Evolutionary conservation across 2,888 invertebrate species (phyloP).

Genomic region (Teinopalpus imperialis): DNA sequence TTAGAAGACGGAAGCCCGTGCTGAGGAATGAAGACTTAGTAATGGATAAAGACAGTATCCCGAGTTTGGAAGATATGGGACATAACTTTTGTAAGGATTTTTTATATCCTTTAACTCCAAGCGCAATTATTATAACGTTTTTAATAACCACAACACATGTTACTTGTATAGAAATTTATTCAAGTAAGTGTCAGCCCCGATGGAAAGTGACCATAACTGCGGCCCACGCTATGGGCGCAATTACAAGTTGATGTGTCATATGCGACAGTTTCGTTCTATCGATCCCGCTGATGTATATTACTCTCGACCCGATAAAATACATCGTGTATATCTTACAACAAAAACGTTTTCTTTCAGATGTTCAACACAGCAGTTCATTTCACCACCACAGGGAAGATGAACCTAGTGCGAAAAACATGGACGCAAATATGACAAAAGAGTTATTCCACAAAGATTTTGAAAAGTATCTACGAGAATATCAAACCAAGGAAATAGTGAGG

Average conservation of each 20-base stretch:
- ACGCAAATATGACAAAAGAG: slow-evolving; percentile 25
- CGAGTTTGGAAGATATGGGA: neutral
- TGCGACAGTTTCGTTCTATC: no score
- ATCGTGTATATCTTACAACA: no score
- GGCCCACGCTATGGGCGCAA: no score
- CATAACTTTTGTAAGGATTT: slow-evolving; percentile 3
- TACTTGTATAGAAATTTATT: no score
- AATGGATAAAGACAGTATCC: neutral
- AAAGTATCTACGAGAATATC: slow-evolving; percentile 53
- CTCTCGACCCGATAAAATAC: no score
- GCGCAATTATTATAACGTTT: no score
- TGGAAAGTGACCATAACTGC: no score
- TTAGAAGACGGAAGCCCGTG: slow-evolving; percentile 47
- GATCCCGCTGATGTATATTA: no score
- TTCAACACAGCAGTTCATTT: slow-evolving; percentile 34
- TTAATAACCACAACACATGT: no score
- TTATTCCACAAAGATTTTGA: slow-evolving; percentile 44
- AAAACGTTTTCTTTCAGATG: slow-evolving; percentile 37
- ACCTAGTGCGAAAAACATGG: slow-evolving; percentile 16
- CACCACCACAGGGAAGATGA: slow-evolving; percentile 31
- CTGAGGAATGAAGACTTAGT: slow-evolving; percentile 28
- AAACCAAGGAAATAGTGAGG: slow-evolving; percentile 40
- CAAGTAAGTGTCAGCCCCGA: no score
- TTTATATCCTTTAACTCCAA: no score
- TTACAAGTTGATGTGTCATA: no score